phyloP scores from a whole-genome alignment of 1,140 invertebrate genomes.

The Scaptomyza pallida region DNA sequence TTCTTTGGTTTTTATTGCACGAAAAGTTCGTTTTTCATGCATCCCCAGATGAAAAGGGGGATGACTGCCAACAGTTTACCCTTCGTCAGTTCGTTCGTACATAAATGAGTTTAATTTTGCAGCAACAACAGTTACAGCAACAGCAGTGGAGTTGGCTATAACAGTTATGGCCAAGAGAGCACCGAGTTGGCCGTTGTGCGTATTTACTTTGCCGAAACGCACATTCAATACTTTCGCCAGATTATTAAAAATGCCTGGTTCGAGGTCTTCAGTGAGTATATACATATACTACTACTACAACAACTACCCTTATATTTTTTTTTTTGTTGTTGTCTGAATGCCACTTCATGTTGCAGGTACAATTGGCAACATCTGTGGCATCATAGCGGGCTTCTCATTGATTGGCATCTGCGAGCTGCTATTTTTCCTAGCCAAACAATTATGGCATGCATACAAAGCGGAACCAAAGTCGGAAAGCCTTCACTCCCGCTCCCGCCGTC shows the following conservation, averaged over 20 bases:
- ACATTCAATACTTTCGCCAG: constrained; percentile 79
- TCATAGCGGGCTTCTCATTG: constrained; percentile 82
- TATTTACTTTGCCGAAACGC: constrained; percentile 80
- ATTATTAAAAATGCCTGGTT: constrained; percentile 79
- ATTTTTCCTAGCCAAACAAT: constrained; percentile 79
- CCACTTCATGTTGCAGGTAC: constrained; percentile 57
- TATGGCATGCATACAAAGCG: constrained; percentile 69
- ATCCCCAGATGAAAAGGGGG: background rate
- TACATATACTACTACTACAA: too few species aligned
- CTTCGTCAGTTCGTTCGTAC: constrained; percentile 11
- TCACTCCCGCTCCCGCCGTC: constrained; percentile 10
- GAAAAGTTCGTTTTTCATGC: constrained; percentile 1
- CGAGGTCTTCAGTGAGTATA: constrained; percentile 74
- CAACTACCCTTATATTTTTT: constrained; percentile 17
- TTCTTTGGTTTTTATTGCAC: background rate
- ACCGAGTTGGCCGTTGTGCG: constrained; percentile 62
- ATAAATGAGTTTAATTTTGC: constrained; percentile 69
- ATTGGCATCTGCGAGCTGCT: constrained; percentile 80
- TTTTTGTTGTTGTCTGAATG: constrained; percentile 9
- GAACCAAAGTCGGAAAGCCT: constrained; percentile 54
- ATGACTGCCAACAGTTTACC: too few species aligned
- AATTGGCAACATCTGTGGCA: constrained; percentile 81
- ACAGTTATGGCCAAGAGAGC: constrained; percentile 32
- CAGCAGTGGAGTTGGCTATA: constrained; percentile 30
- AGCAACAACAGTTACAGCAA: constrained; percentile 43